A percentile compares a stretch with the other conserved stretches of the same genome.
phyloP scores from a whole-genome alignment of 2,113 vertebrate species.

The Anser brachyrhynchus region DNA sequence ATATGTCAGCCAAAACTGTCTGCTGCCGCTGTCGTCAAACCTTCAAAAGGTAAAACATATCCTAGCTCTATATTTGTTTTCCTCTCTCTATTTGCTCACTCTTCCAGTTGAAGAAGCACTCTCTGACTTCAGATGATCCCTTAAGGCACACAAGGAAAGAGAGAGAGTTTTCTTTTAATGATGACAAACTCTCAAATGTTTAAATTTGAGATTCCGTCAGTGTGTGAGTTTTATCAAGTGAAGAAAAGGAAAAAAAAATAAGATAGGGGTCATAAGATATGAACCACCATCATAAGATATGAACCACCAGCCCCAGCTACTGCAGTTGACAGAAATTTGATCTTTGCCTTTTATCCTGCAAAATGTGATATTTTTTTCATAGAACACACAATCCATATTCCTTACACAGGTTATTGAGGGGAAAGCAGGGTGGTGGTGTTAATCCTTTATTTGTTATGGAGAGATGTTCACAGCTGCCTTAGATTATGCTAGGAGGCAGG shows the following conservation, averaged over 20 bases:
- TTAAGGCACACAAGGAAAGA: not conserved
- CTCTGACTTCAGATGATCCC: not conserved
- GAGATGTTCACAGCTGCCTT: not conserved
- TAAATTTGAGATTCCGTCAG: not conserved
- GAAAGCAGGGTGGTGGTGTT: not conserved
- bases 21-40: not conserved
- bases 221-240: not conserved
- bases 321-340: not conserved
- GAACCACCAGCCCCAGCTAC: not conserved
- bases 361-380: not conserved
- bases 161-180: not conserved
- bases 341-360: not conserved
- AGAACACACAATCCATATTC: not conserved
- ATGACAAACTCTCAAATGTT: not conserved
- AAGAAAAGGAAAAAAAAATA: not conserved
- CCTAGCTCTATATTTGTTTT: not conserved
- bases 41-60: not conserved
- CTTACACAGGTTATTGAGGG: not conserved
- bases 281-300: not conserved
- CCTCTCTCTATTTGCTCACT: not conserved
- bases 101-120: not conserved
- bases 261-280: fast-evolving
- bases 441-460: not conserved
- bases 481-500: not conserved
- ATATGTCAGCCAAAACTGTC: not conserved